phyloP scores from a whole-genome alignment of 2,888 invertebrate genomes.

The Smittia aterrima region DNA sequence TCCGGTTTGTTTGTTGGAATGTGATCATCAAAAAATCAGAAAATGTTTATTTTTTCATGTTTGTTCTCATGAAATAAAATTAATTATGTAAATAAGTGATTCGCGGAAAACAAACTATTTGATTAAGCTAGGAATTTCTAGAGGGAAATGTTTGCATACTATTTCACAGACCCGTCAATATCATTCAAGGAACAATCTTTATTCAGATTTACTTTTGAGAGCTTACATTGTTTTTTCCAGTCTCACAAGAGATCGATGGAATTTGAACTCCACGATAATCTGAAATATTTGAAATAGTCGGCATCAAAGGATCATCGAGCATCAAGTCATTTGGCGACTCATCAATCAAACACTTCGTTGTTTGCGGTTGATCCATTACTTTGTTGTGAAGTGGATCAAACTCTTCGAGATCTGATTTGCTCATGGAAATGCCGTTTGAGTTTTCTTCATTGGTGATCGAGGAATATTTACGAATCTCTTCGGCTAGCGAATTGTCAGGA shows the following conservation, averaged over 20 bases:
- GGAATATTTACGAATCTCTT: conserved; percentile 50
- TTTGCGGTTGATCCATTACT: conserved; percentile 41
- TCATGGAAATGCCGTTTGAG: conserved; percentile 58
- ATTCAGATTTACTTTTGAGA: not conserved
- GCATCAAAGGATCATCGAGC: conserved; percentile 61
- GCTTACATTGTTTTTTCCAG: conserved; percentile 50
- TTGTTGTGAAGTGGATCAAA: conserved; percentile 49
- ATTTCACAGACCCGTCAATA: too few relatives aligned
- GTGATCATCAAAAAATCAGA: too few relatives aligned
- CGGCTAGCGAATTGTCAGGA: conserved; percentile 68
- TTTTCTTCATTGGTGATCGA: conserved; percentile 48
- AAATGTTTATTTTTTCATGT: too few relatives aligned
- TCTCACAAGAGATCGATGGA: conserved; percentile 65
- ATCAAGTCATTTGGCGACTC: conserved; percentile 52
- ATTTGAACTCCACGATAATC: conserved; percentile 61
- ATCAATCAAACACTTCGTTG: conserved; percentile 48
- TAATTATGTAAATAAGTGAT: too few relatives aligned
- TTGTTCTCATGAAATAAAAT: too few relatives aligned
- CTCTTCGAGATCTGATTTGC: conserved; percentile 51
- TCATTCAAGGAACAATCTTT: too few relatives aligned
- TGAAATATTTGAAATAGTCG: conserved; percentile 53
- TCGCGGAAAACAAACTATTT: too few relatives aligned
- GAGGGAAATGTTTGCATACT: too few relatives aligned
- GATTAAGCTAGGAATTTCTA: too few relatives aligned
- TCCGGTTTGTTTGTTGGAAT: too few relatives aligned